phyloP scores from a whole-genome alignment of 2,888 invertebrate genomes.

The Halictus ligatus region DNA sequence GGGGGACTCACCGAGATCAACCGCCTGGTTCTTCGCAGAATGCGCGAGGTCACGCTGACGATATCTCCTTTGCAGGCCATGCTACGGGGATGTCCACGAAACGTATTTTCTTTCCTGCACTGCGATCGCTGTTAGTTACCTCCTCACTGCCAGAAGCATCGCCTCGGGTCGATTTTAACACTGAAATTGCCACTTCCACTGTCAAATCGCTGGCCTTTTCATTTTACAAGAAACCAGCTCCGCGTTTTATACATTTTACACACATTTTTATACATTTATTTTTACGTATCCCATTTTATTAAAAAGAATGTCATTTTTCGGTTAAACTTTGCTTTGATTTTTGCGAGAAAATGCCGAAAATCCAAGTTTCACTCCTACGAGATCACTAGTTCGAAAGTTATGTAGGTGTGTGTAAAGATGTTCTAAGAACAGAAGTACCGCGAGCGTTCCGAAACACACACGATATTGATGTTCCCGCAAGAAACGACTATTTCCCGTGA shows the following conservation, averaged over 20 bases:
- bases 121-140: background rate
- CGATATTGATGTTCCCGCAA: background rate
- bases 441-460: background rate
- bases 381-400: no score
- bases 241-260: no score
- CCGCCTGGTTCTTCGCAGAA: constrained; percentile 55
- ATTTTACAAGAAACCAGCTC: no score
- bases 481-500: background rate
- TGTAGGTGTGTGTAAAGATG: no score
- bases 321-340: no score
- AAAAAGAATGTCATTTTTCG: no score
- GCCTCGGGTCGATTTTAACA: background rate
- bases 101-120: background rate
- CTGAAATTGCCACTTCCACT: no score
- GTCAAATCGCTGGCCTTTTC: background rate
- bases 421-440: no score
- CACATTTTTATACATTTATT: no score
- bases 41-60: constrained; percentile 41
- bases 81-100: background rate
- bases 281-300: no score
- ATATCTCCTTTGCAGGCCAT: constrained; percentile 62
- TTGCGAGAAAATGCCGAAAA: no score
- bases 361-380: no score
- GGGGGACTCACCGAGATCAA: constrained; percentile 65
- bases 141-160: background rate